phyloP scores from a whole-genome alignment of 2,113 vertebrate genomes.

The Butorides virescens region DNA sequence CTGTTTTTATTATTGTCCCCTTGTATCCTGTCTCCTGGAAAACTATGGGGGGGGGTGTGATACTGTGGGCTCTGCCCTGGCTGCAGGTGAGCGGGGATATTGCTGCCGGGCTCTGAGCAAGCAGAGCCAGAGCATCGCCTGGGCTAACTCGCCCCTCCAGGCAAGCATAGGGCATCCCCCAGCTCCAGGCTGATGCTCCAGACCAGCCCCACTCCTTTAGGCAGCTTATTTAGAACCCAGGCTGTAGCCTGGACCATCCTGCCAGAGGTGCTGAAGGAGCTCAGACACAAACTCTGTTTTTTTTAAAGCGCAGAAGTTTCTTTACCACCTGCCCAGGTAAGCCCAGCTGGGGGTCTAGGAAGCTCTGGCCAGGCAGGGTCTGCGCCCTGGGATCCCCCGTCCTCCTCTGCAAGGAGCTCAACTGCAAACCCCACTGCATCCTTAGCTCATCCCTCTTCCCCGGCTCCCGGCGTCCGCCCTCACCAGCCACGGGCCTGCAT shows the following conservation, averaged over 20 bases:
- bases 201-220: rapidly evolving
- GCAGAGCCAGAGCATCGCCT: background rate
- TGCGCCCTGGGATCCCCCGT: background rate
- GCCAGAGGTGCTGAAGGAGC: background rate
- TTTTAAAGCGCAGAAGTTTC: background rate
- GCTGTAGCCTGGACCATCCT: background rate
- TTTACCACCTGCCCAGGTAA: background rate
- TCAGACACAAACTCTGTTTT: background rate
- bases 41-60: background rate
- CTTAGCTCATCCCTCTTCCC: rapidly evolving
- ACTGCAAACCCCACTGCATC: rapidly evolving
- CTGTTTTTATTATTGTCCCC: background rate
- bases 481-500: rapidly evolving
- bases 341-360: background rate
- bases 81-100: background rate
- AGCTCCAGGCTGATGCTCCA: background rate
- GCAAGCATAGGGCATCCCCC: background rate
- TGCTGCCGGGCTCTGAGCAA: background rate
- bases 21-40: too few relatives aligned
- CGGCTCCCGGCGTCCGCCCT: rapidly evolving
- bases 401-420: background rate
- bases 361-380: background rate
- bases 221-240: background rate
- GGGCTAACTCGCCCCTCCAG: background rate
- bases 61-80: background rate